A percentile compares a stretch with the other conserved stretches of the same genome.
Evolutionary conservation across 2,797 vertebrate species (phyloP).

Genomic region (Prionace glauca): DNA sequence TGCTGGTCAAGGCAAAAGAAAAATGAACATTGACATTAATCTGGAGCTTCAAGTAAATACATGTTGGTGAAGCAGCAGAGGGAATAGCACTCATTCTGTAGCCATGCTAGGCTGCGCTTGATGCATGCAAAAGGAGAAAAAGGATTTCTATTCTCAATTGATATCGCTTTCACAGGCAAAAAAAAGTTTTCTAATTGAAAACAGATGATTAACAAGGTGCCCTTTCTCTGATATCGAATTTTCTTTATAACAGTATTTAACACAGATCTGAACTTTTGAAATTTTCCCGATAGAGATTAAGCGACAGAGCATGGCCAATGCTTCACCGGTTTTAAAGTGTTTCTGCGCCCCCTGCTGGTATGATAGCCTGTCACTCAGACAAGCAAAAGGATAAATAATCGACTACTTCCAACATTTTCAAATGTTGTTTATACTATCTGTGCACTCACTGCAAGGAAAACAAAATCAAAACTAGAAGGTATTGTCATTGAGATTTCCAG

Average conservation of each 20-base stretch:
- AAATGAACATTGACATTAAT: not conserved
- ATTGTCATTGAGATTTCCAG: not conserved
- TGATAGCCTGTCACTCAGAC: not conserved
- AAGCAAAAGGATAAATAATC: not conserved
- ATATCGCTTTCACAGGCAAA: not conserved
- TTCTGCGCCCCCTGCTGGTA: constrained; percentile 18
- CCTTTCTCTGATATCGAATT: not conserved
- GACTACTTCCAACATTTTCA: not conserved
- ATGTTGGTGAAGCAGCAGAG: not conserved
- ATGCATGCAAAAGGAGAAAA: too few relatives aligned
- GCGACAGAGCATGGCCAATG: too few relatives aligned
- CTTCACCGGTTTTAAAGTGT: constrained; percentile 1
- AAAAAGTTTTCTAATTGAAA: not conserved
- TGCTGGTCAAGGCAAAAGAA: not conserved
- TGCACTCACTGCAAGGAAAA: not conserved
- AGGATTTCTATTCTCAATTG: not conserved
- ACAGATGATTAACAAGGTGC: not conserved
- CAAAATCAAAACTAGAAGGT: not conserved
- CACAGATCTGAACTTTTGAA: not conserved
- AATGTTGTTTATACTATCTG: not conserved
- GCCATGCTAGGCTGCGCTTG: not conserved
- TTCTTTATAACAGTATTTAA: not conserved
- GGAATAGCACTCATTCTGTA: not conserved
- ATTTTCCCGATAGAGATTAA: not conserved
- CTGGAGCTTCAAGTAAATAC: not conserved